Base-by-base conservation (phyloP, 2,888 invertebrate species). In the Dusona sp. region DNA sequence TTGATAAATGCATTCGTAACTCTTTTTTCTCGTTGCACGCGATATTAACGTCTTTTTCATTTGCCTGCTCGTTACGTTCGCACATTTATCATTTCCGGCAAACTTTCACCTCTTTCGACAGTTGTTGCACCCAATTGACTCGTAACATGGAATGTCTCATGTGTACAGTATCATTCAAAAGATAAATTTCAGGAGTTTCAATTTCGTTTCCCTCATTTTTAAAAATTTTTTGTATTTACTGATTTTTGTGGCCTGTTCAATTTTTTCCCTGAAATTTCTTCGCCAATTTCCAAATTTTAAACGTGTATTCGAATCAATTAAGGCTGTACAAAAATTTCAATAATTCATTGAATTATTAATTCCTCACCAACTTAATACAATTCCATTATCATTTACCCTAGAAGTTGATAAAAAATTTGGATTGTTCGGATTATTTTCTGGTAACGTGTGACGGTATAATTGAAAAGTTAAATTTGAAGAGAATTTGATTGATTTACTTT, bases 41-140 rank as follows among this genome's bases (percentile, higher is more conserved):
- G 48, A 48, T 11, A 33, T 22, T 75, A 57, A 74, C 45, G 4
- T 42, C 3, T 45, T 3, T 75, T 75, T 45, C 16, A 42, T 42
- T 61, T 61, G 25, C 61, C 42, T 25, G 7, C 48, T 22, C 65
- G 64, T 77, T 65, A 77, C 61, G 61, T 75, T 57, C 38, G 68
- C n/a, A n/a, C 54, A 33, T 11, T 54, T 54, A 42, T n/a, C 36
- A 61, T 45, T 48, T 48, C 65, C 22, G 73, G 22, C 54, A 57
- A 65, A 77, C 77, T 77, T 77, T 65, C 64, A 77, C 77, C 33
- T 45, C 33, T 65, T 51, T 61, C 74, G 61, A 22, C 42, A 36
- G 54, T 51, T 42, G 70, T 72, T 42, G 42, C 38, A 42, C 38
- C 25, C 68, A 45, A 68, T 38, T 42, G 68, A 42, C 68, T 68